Evolutionary conservation across 2,888 invertebrate species (phyloP), one percentile per base, ranked within the genome.

Genomic region (Hemaris fuciformis): DNA sequence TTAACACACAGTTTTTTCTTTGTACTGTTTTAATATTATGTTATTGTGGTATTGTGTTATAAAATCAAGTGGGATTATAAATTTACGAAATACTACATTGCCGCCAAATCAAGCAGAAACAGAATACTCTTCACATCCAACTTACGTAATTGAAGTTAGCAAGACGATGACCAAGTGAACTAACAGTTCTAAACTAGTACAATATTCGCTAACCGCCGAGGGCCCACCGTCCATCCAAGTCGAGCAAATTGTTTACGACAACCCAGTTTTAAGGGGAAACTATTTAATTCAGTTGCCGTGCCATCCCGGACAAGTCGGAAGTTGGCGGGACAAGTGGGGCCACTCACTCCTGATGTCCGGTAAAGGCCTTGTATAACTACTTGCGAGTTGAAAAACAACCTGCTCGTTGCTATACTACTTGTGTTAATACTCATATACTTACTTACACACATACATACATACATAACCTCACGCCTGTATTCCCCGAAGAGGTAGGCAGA

Each of bases 271-370:
- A 72, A 79, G 75, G 74, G 71, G 77, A 77, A 88, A 86, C 87
- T 88, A 83, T 87, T 86, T 88, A 88, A 90, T 88, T 88, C 85
- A 84, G 82, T 87, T 87, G 78, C 79, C 77, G 76, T 80, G 67
- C 72, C 69, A 67, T 74, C 72, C 77, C 65, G 71, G 78, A 10
- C 71, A 80, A 79, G 76, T 74, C 71, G 73, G 70, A 72, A 80
- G 83, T 85, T 80, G 75, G 64, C 66, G 72, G 69, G 71, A 73
- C 79, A 76, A 79, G 83, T 80, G 74, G 77, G 71, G 62, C 74
- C 81, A 83, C 82, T 85, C 78, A 69, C 65, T 62, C 61, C 64
- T 56, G 64, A 67, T 68, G 71, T 48, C 41, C 20, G n/a, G 27
- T 18, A 27, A 53, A 53, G 27, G 27, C 48, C n/a, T 18, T 18